Base-by-base conservation (phyloP, 2,888 invertebrate genomes). In the Tiliacea citrago region DNA sequence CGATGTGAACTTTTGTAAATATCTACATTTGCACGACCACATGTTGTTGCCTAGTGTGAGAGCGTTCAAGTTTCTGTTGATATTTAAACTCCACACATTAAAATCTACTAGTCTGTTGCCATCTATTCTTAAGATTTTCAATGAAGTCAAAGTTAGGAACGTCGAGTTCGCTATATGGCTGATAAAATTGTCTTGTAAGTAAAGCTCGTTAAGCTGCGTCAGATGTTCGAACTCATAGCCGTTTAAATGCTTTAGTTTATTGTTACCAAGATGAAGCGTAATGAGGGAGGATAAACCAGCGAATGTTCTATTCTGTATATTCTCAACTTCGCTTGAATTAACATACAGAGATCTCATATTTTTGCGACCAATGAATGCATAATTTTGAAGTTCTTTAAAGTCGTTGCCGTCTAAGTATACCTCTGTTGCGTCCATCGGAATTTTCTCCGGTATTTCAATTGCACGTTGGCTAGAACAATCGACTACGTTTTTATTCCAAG, bases 371-470 rank as follows among this genome's bases (percentile, higher is more conserved):
- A 99, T 98, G 94, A 99, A 99, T 82, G 98, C 98, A 95, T 99
- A 98, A 94, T 98, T 98, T 93, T 98, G 98, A 88, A 99, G 96
- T 91, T 98, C 98, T 86, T 97, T 98, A 89, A 99, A 97, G 91
- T 98, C 97, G 93, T 99, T 99, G 62, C 99, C 99, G 92, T 99
- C 99, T 91, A 99, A 96, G 92, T 98, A 99, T 66, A 99, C 97
- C 91, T 99, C 98, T 45, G 99, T 99, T 39, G 99, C 98, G 92
- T 99, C 99, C 98, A 99, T 99, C 7, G 99, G 99, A 90, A 99
- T 98, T 88, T 98, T 97, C 72, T 97, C 97, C 5, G 99, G 99
- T 88, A 99, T 97, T 92, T 98, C 98, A 82, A 97, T 95, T 89
- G 98, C 97, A 91, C 97, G 97, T 93, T 98, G 98, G 60, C 97